Evolutionary conservation across 2,797 vertebrate species (phyloP).

Genomic region (Phataginus tricuspis): DNA sequence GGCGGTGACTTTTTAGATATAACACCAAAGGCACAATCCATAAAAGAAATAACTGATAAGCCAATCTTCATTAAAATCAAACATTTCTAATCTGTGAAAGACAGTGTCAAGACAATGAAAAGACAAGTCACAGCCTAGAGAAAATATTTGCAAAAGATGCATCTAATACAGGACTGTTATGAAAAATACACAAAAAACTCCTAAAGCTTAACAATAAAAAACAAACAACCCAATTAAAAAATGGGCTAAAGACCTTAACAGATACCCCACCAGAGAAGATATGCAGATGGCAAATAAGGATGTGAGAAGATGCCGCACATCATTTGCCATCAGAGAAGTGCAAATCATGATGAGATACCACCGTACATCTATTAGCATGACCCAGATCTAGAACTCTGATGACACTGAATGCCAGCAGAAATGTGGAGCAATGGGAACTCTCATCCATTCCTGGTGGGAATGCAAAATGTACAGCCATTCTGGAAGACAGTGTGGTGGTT

Average conservation of each 20-base stretch:
- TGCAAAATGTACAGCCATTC: neutral
- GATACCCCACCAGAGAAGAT: neutral
- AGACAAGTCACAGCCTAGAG: neutral
- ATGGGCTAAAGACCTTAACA: neutral
- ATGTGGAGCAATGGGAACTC: neutral
- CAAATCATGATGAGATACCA: neutral
- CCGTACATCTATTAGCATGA: too few relatives aligned
- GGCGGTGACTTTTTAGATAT: neutral
- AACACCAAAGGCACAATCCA: neutral
- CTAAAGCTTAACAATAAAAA: neutral
- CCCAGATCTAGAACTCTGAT: neutral
- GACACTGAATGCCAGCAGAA: neutral
- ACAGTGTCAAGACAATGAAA: neutral
- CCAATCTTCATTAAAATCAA: neutral
- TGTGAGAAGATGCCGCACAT: neutral
- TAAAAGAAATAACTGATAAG: neutral
- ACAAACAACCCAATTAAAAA: neutral
- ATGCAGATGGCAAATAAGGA: neutral
- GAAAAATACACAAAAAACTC: neutral
- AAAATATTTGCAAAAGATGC: neutral
- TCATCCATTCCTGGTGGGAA: neutral
- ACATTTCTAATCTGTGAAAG: neutral
- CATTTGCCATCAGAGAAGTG: neutral
- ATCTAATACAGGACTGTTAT: neutral
- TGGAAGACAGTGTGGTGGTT: neutral